Evolutionary conservation across 2,888 invertebrate species (phyloP), one percentile per base, ranked within the genome.

Genomic region (Camptogramma bilineatum): DNA sequence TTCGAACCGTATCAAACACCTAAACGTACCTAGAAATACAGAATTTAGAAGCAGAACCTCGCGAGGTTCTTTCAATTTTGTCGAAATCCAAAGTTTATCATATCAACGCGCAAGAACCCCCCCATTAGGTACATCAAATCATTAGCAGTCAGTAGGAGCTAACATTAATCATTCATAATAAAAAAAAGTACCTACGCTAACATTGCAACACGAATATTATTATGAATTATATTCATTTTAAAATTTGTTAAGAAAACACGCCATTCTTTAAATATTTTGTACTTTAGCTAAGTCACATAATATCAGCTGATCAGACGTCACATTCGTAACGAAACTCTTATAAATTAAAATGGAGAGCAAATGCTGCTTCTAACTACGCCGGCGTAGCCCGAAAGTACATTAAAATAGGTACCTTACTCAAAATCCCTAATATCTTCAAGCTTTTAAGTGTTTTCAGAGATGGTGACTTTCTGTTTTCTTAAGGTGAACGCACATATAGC

Each of bases 161-260:
- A 4, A 28, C 28, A 28, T 28, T 28, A 28, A 28, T 28, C 28
- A 7, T 28, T 5, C 28, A 28, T 28, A 28, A 28, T 28, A 13
- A 34, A 34, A 34, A 34, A 34, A 65, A n/a, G n/a, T n/a, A n/a
- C n/a, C n/a, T 53, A 73, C 44, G 64, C 69, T 73, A 77, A 60
- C 64, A 65, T 59, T 70, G 68, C 73, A 64, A 72, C 34, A 53
- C 50, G 70, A 69, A 71, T 51, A 62, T 47, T 57, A 56, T 48
- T 39, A 70, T 68, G 56, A 70, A 68, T 66, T 73, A 64, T 56
- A 70, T 71, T 73, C 68, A 71, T 72, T 69, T 68, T 71, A 73
- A 71, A 77, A 75, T 72, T 73, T 71, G 17, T 17, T 24, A 62
- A 54, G 56, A 60, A 55, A 47, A 62, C 58, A n/a, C n/a, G 57